phyloP scores from a whole-genome alignment of 2,888 invertebrate genomes.

The Trypoxylon attenuatum region DNA sequence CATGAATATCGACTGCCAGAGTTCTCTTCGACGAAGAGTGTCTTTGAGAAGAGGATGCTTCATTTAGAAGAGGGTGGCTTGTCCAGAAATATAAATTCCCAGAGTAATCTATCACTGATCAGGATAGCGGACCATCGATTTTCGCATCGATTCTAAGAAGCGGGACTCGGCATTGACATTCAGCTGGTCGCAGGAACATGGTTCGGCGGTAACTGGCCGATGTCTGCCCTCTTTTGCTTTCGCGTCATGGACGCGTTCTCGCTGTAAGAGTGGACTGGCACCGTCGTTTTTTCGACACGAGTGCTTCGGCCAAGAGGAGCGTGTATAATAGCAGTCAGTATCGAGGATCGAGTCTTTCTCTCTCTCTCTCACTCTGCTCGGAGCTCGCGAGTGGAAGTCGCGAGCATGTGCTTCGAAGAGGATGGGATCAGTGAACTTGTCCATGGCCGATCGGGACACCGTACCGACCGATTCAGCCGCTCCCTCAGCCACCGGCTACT shows the following conservation, averaged over 20 bases:
- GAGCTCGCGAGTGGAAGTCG: too few species aligned
- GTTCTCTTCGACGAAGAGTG: too few species aligned
- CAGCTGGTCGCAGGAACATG: conserved; percentile 23
- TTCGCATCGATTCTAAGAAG: conserved; percentile 32
- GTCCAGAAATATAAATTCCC: too few species aligned
- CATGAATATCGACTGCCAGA: conserved; percentile 3
- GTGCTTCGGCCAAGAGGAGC: conserved; percentile 9
- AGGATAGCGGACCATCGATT: conserved; percentile 38
- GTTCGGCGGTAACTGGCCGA: conserved; percentile 45
- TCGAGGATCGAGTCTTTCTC: too few species aligned
- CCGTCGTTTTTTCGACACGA: conserved; percentile 18
- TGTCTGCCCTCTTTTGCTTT: conserved; percentile 51
- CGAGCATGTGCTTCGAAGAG: conserved; percentile 37
- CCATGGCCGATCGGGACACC: conserved; percentile 58
- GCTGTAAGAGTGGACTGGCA: conserved; percentile 36
- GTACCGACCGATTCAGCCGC: too few species aligned
- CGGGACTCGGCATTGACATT: conserved; percentile 43
- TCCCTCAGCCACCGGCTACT: conserved; percentile 6
- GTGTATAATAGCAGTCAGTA: too few species aligned
- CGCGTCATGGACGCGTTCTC: conserved; percentile 46
- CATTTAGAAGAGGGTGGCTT: neutral
- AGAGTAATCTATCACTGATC: too few species aligned
- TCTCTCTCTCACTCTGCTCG: too few species aligned
- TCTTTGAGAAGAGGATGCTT: too few species aligned
- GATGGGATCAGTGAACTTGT: conserved; percentile 57